phyloP scores from a whole-genome alignment of 2,888 invertebrate species.

The Salticus scenicus region DNA sequence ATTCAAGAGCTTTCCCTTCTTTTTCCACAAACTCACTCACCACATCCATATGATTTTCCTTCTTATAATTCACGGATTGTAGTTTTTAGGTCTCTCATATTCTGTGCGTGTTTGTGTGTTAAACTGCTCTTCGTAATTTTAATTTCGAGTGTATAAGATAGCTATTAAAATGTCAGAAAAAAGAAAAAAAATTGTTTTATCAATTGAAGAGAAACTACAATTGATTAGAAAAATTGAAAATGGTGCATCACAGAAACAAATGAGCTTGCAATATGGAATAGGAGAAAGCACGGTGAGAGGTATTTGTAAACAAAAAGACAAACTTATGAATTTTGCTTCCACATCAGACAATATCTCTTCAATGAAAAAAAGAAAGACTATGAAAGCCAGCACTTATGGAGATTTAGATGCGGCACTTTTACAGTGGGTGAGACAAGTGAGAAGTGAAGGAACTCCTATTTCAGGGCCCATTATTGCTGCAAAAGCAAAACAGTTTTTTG shows the following conservation, averaged over 20 bases:
- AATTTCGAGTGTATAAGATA: background rate
- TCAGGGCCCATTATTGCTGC: constrained; percentile 12
- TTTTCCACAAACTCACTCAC: too few species aligned
- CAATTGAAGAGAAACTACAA: background rate
- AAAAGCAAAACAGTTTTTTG: background rate
- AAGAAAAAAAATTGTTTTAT: constrained; percentile 15
- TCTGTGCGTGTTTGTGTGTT: too few species aligned
- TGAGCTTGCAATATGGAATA: constrained; percentile 8
- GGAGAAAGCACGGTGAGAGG: background rate
- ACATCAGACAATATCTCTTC: background rate
- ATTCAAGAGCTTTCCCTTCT: too few species aligned
- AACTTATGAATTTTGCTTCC: background rate
- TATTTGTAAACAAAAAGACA: background rate
- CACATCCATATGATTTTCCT: too few species aligned
- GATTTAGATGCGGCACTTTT: background rate
- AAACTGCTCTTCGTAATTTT: too few species aligned
- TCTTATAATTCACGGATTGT: too few species aligned
- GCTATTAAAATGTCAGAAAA: background rate
- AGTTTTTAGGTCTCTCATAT: too few species aligned
- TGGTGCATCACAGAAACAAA: background rate
- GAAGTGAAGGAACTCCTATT: constrained; percentile 20
- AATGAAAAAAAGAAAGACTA: background rate
- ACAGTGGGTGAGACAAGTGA: background rate
- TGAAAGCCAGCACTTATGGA: background rate
- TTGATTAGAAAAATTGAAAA: background rate